phyloP scores from a whole-genome alignment of 2,797 vertebrate species.

The Rhynchonycteris naso region DNA sequence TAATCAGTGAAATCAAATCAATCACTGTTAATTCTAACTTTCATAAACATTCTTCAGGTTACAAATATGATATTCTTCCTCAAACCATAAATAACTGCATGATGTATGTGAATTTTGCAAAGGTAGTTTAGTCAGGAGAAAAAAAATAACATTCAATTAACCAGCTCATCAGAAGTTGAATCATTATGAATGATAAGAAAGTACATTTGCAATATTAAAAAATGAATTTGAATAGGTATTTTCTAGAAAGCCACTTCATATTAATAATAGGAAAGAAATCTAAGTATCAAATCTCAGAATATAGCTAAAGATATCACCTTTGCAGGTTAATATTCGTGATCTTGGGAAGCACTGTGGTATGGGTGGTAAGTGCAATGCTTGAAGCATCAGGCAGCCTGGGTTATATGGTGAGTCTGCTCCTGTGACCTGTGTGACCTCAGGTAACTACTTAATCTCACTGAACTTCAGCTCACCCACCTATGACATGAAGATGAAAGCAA shows the following conservation, averaged over 20 bases:
- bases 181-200: conserved; percentile 57
- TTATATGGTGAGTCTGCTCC: neutral
- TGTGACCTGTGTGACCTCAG: neutral
- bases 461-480: neutral
- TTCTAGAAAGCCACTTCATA: conserved; percentile 15
- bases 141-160: conserved; percentile 35
- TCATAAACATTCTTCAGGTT: conserved; percentile 80
- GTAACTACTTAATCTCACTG: neutral
- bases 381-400: fast-evolving
- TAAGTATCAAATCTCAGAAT: neutral
- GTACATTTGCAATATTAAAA: conserved; percentile 2
- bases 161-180: conserved; percentile 36
- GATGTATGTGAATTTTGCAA: conserved; percentile 29
- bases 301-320: neutral
- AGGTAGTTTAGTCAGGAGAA: neutral
- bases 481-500: neutral
- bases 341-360: fast-evolving
- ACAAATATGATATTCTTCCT: neutral
- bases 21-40: conserved; percentile 81
- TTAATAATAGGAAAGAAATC: neutral
- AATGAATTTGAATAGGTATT: conserved; percentile 33
- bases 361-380: neutral
- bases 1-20: conserved; percentile 84
- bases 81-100: conserved; percentile 29
- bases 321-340: neutral